Evolutionary conservation across 2,113 vertebrate genomes (phyloP), one percentile per base, ranked within the genome.

Genomic region (Chloropsis hardwickii): DNA sequence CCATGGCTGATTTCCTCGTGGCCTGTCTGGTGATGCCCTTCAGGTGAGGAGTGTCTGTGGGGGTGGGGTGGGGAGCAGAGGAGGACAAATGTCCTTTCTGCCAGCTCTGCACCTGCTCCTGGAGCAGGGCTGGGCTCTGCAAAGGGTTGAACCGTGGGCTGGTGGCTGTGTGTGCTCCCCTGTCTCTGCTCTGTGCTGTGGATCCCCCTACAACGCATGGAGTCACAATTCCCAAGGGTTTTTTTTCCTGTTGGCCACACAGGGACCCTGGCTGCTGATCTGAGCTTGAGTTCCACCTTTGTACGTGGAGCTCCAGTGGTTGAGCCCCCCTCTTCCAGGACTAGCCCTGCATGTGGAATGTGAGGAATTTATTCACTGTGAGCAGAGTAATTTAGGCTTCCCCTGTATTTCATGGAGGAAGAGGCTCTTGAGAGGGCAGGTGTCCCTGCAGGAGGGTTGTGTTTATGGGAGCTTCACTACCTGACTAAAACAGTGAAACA

Each of bases 21-120:
- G 98, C 98, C 35, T 98, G 97, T 1, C 94, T 98, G 70, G 97
- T 98, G 84, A 98, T 98, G 98, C 98, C 98, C 21, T 98, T 98
- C 74, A 98, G 98, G 98, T 98, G 96, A 97, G 96, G 45, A 72
- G 37, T 4, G 22, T n/a, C 74, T 5, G 5, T 15, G 33, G 65
- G 62, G 18, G n/a, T n/a, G n/a, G n/a, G n/a, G n/a, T n/a, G 24
- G 20, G 35, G 44, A 37, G 42, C 9, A 42, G 56, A 12, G 2
- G 12, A 28, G 39, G 1, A 1, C 3, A 5, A 4, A 28, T 0
- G 3, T n/a, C 50, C 18, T n/a, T 31, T n/a, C 45, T 20, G 15
- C 40, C 1, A 2, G 22, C 60, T 51, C 40, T 9, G 47, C 5
- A 9, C 24, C 76, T 0, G 0, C 50, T 25, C 11, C 4, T 22